phyloP scores from a whole-genome alignment of 2,888 invertebrate species.

The Luperina nickerlii region DNA sequence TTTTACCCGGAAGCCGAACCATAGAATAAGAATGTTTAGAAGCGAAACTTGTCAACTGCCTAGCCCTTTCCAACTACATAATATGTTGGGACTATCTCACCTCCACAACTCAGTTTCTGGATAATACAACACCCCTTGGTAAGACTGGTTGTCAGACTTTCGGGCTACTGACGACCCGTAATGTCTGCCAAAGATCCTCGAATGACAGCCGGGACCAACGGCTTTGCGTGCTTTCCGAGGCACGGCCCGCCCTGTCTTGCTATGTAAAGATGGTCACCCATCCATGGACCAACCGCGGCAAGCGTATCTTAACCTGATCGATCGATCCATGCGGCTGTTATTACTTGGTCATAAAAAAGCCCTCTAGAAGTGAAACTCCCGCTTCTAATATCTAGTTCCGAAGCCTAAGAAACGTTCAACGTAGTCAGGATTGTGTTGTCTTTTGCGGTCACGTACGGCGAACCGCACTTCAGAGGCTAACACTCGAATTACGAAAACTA shows the following conservation, averaged over 20 bases:
- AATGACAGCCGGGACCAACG: too few species aligned
- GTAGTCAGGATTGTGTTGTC: not conserved
- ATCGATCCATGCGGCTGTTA: not conserved
- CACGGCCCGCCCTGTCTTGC: too few species aligned
- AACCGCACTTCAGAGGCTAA: not conserved
- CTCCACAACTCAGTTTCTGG: not conserved
- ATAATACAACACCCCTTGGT: not conserved
- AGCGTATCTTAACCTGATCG: not conserved
- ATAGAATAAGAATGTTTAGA: slow-evolving; percentile 16
- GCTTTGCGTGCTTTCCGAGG: too few species aligned
- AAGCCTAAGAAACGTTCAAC: not conserved
- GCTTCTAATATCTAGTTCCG: not conserved
- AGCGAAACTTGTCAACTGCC: not conserved
- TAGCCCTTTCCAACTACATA: not conserved
- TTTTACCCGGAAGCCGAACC: slow-evolving; percentile 60
- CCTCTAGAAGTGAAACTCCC: not conserved
- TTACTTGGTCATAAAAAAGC: not conserved
- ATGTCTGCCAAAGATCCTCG: too few species aligned
- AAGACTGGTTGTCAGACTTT: not conserved
- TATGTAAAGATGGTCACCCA: too few species aligned
- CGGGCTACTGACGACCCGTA: not conserved
- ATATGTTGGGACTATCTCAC: not conserved
- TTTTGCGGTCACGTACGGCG: not conserved
- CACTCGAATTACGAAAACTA: not conserved
- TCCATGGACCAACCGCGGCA: too few species aligned